These are phyloP conservation scores for Platyscapa corneri DNA, from an alignment of 1,140 invertebrate species.

Conservation along the genomic window DNA sequence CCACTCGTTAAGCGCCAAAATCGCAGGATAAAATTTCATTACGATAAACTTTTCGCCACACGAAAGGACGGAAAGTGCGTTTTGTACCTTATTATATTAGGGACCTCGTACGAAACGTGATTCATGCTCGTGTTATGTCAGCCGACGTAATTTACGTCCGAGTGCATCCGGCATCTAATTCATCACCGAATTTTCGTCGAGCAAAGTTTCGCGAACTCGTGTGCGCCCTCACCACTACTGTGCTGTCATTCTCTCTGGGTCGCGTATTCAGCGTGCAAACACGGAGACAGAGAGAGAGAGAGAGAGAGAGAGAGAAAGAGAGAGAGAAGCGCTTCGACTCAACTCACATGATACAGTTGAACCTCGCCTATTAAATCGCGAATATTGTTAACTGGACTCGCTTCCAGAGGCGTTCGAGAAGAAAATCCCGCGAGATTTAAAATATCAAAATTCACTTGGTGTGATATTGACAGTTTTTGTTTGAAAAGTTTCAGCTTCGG, in stretches of 20 bases:
- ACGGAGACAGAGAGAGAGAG: not conserved
- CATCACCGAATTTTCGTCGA: constrained; percentile 40
- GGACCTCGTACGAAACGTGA: not conserved
- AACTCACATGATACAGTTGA: constrained; percentile 3
- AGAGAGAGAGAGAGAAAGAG: not conserved
- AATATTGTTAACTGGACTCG: not conserved
- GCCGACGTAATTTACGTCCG: constrained; percentile 44
- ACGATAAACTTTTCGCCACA: constrained; percentile 36
- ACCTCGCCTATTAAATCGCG: constrained; percentile 2
- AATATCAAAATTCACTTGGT: not conserved
- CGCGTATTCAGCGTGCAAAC: not conserved
- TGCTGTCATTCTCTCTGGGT: not conserved
- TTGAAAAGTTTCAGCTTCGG: not conserved
- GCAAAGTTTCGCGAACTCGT: constrained; percentile 40
- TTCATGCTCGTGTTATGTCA: constrained; percentile 34
- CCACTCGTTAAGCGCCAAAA: constrained; percentile 17
- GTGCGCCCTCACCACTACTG: not conserved
- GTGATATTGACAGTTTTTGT: not conserved
- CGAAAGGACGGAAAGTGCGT: not conserved
- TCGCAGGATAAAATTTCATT: constrained; percentile 28
- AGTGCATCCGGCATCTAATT: constrained; percentile 51
- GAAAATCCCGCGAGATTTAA: not conserved
- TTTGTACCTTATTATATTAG: constrained; percentile 22
- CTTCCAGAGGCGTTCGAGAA: not conserved
- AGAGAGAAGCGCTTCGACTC: not conserved